Conservation (phyloP, 2,113 vertebrate genomes). For the Cebus imitator region DNA sequence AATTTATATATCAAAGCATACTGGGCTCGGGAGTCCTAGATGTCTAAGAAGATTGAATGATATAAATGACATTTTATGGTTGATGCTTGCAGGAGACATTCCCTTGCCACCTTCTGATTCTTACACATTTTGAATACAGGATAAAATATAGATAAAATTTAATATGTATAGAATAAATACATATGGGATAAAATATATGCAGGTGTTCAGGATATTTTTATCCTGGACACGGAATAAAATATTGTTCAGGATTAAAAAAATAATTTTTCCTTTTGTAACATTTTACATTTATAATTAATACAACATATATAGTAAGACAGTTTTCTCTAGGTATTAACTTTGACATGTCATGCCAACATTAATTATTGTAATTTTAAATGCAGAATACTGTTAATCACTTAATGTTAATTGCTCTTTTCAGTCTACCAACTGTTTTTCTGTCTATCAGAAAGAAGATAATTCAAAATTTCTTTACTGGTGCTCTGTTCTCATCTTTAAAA, state of each 20-base stretch:
- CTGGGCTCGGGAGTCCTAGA: slow-evolving; percentile 40
- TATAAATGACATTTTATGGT: slow-evolving; percentile 70
- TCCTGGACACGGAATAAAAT: not conserved
- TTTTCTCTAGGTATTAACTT: slow-evolving; percentile 78
- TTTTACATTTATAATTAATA: slow-evolving; percentile 79
- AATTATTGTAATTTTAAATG: slow-evolving; percentile 75
- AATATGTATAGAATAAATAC: not conserved
- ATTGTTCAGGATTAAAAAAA: slow-evolving; percentile 69
- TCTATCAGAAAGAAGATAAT: slow-evolving; percentile 50
- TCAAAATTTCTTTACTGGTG: not conserved
- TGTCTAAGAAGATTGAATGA: slow-evolving; percentile 38
- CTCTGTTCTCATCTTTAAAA: not conserved
- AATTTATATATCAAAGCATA: slow-evolving; percentile 64
- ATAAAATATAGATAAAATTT: not conserved
- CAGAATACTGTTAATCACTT: slow-evolving; percentile 50
- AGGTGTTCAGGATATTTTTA: not conserved
- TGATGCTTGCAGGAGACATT: slow-evolving; percentile 54
- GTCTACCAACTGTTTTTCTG: not conserved
- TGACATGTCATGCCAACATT: slow-evolving; percentile 58
- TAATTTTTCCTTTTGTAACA: slow-evolving; percentile 74
- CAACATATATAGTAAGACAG: slow-evolving; percentile 69
- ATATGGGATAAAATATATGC: not conserved
- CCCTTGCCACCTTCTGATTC: slow-evolving; percentile 48
- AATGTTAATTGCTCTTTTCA: slow-evolving; percentile 57
- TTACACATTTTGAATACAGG: slow-evolving; percentile 66